Evolutionary conservation across 2,888 invertebrate species (phyloP).

Genomic region (Drosophila borborema): DNA sequence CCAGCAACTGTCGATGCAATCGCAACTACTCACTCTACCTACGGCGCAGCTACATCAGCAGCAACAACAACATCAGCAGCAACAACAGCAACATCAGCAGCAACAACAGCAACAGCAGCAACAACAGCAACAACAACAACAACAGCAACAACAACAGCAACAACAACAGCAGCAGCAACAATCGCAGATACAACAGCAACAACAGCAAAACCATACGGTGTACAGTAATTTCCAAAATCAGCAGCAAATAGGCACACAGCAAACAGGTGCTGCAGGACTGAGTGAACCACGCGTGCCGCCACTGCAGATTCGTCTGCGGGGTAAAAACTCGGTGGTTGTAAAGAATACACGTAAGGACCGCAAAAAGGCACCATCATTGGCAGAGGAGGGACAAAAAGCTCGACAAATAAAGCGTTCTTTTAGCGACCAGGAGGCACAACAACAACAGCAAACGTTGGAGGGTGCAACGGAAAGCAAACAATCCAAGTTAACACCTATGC

Average conservation of each 20-base stretch:
- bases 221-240: slow-evolving; percentile 52
- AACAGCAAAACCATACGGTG: slow-evolving; percentile 45
- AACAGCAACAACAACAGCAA: slow-evolving; percentile 31
- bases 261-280: slow-evolving; percentile 52
- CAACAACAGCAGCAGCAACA: slow-evolving; percentile 31
- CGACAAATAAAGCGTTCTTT: slow-evolving; percentile 74
- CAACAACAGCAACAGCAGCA: slow-evolving; percentile 29
- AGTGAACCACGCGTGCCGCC: slow-evolving; percentile 95
- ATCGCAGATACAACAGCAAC: slow-evolving; percentile 32
- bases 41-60: slow-evolving; percentile 30
- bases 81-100: slow-evolving; percentile 24
- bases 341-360: slow-evolving; percentile 91
- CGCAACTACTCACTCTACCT: slow-evolving; percentile 50
- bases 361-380: slow-evolving; percentile 84
- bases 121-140: slow-evolving; percentile 27
- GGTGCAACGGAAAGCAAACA: slow-evolving; percentile 62
- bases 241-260: slow-evolving; percentile 39
- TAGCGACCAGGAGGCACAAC: slow-evolving; percentile 53
- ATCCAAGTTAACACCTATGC: slow-evolving; percentile 55
- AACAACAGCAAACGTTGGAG: slow-evolving; percentile 39
- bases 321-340: slow-evolving; percentile 93
- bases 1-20: slow-evolving; percentile 58
- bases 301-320: slow-evolving; percentile 92
- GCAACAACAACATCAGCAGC: slow-evolving; percentile 43
- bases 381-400: slow-evolving; percentile 78